Evolutionary conservation across 2,888 invertebrate genomes (phyloP), one percentile per base, ranked within the genome.

Genomic region (Troides helena): DNA sequence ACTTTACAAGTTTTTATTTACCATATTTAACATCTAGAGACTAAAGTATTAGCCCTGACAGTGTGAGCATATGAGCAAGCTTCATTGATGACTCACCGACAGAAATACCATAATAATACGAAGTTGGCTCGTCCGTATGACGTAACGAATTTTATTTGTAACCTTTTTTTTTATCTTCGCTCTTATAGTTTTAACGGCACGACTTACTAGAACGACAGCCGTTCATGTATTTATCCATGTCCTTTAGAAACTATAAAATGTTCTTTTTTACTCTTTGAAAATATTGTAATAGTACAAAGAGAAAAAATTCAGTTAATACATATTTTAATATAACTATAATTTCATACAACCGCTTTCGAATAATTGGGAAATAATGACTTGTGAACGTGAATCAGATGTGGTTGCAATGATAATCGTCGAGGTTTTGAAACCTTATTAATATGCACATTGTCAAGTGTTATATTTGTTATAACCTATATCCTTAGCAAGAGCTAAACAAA

Each of bases 31-130:
- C n/a, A n/a, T 53, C 14, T 18, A n/a, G n/a, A 53, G n/a, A 50
- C 39, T 58, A 12, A 8, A 36, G 68, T 23, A 43, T 30, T 62
- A 74, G 64, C 75, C 76, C 75, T 76, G 71, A 30, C 23, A 18
- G 64, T 56, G 62, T 56, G 62, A 66, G 58, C 68, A 74, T 69
- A 63, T 43, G 69, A 75, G 73, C 73, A 66, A 75, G 72, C 71
- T 74, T 73, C 72, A 72, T 68, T 72, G 65, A 69, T 83, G 81
- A 80, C 71, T 82, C 81, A 81, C 74, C 71, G 72, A 71, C 77
- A 74, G 74, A 80, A 79, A 78, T 77, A 80, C 74, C 73, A 77
- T 77, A 81, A 79, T 76, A 71, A 74, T 73, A 73, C 72, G 72
- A 67, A 70, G 73, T 73, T 68, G 62, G 71, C 75, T 71, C 74